These are phyloP conservation scores for Anolis apletophallus DNA, from an alignment of 2,797 vertebrate genomes.

Conservation along the genomic window DNA sequence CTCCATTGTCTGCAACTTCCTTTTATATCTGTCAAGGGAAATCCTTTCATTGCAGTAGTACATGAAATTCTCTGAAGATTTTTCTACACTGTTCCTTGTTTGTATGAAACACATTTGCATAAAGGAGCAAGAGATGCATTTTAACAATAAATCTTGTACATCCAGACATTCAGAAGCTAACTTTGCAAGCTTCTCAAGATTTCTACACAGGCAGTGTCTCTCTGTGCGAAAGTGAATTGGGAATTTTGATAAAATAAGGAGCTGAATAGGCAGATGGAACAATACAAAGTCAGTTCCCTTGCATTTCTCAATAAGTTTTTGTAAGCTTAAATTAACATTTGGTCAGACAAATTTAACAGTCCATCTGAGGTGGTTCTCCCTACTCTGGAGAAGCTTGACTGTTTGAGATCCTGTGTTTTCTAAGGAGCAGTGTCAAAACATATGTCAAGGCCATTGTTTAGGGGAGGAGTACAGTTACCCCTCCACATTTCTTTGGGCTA, in stretches of 20 bases:
- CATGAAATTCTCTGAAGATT: not conserved
- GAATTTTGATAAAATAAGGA: not conserved
- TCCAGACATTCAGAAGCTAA: not conserved
- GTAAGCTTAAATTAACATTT: not conserved
- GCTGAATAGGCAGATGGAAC: not conserved
- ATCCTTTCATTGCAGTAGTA: not conserved
- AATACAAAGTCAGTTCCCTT: not conserved
- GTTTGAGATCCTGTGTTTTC: not conserved
- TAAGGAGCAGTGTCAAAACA: not conserved
- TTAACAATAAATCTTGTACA: not conserved
- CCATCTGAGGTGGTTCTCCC: not conserved
- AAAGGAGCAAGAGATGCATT: not conserved
- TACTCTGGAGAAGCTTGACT: not conserved
- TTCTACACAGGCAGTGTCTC: not conserved
- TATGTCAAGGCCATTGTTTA: too few relatives aligned
- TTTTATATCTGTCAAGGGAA: slow-evolving; percentile 4
- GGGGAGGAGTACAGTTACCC: not conserved
- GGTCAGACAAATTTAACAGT: not conserved
- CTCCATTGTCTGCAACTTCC: slow-evolving; percentile 2
- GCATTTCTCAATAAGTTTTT: not conserved
- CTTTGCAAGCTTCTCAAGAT: not conserved
- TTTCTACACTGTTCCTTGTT: not conserved
- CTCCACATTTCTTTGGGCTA: too few relatives aligned
- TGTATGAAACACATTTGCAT: not conserved
- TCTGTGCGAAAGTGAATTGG: not conserved